Percentiles rank a stretch among this genome's conserved stretches.
Conservation (phyloP, 2,113 vertebrate genomes). For the Pangasianodon hypophthalmus region DNA sequence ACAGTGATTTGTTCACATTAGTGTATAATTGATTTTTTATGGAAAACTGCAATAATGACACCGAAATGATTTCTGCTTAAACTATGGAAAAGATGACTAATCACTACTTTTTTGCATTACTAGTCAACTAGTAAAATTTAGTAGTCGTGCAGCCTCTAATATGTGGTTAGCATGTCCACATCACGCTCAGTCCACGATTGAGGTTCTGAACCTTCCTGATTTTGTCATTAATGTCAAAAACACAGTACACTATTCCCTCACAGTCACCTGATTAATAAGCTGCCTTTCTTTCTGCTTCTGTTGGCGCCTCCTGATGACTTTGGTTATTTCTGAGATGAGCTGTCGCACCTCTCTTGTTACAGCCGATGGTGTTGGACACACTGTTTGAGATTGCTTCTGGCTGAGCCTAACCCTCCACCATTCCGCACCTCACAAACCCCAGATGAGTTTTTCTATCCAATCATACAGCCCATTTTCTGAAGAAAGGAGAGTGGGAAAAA, state of each 20-base stretch:
- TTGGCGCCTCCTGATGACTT: conserved; percentile 29
- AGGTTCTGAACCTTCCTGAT: background rate
- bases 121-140: background rate
- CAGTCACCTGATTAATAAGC: conserved; percentile 1
- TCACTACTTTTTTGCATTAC: background rate
- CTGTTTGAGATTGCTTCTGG: conserved; percentile 45
- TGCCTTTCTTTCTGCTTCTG: background rate
- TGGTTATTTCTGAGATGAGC: conserved; percentile 50
- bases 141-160: background rate
- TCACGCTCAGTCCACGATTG: background rate
- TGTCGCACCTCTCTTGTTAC: conserved; percentile 21
- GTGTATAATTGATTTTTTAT: too few species aligned
- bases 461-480: conserved; percentile 45
- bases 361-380: conserved; percentile 13
- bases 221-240: background rate
- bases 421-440: conserved; percentile 22
- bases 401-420: conserved; percentile 36
- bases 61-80: background rate
- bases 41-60: too few species aligned
- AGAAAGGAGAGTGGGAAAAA: conserved; percentile 30
- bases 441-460: conserved; percentile 49
- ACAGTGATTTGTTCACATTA: too few species aligned
- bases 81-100: background rate
- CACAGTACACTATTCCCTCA: background rate
- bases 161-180: background rate